Evolutionary conservation across 2,797 vertebrate genomes (phyloP), one percentile per base, ranked within the genome.

Genomic region (Anas flavirostris): DNA sequence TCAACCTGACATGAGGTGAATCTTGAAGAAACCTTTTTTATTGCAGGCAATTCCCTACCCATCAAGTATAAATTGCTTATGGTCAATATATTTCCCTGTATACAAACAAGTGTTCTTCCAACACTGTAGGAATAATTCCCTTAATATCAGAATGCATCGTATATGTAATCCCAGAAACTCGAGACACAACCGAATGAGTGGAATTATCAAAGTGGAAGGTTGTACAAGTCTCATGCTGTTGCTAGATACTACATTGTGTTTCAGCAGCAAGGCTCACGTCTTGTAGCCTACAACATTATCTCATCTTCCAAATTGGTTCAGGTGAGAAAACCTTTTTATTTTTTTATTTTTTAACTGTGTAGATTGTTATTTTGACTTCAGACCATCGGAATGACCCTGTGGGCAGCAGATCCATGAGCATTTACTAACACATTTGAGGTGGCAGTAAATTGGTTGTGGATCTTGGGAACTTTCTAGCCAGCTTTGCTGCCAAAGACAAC

Each of bases 401-500:
- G 44, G 1, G 35, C 3, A 4, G 3, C 12, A 82, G 41, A 82
- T 29, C 16, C 11, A 3, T n/a, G 73, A 91, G n/a, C 13, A 55
- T 37, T 62, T 90, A 66, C 46, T 66, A 62, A 73, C 7, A 4
- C 3, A 26, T 31, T 46, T 62, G 7, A 72, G 10, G 6, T 8
- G 15, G 10, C 25, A 66, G 33, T 77, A 50, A 77, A 70, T 18
- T 70, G 26, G 13, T 88, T 35, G 16, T 9, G n/a, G 56, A 74
- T 80, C 64, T 68, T 26, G 17, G 16, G 26, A 64, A 59, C 9
- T 81, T 86, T 63, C 56, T 86, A 77, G 43, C 9, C 31, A 77
- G n/a, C 23, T 86, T 82, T 91, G 7, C 33, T 82, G 73, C 31
- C 56, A 86, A 80, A 70, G 41, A 43, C 18, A 81, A 48, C 17